Evolutionary conservation across 2,113 vertebrate genomes (phyloP), one percentile per base, ranked within the genome.

Genomic region (Ochotona princeps): DNA sequence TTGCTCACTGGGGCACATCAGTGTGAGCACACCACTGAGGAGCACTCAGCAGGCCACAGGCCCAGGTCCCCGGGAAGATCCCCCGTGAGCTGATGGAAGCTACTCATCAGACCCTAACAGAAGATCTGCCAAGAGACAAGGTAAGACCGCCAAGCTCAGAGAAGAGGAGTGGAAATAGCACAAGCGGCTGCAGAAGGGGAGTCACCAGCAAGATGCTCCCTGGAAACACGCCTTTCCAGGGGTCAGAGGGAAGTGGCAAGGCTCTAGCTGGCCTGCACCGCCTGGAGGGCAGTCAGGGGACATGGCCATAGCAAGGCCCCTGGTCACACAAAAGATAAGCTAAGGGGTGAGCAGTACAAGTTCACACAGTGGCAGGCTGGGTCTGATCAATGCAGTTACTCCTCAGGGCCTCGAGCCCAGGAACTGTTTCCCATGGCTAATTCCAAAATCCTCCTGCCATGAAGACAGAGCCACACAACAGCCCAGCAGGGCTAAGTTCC

Each of bases 91-190:
- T 79, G 76, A 94, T 9, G 57, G 94, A 74, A 92, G 69, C 92
- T 47, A 57, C 67, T 80, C 32, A 93, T 92, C 26, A 17, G 89
- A 89, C 91, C 88, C 82, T 1, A 83, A 83, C 83, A 96, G 91
- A 81, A 83, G 4, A 89, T 66, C 91, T 76, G 51, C 38, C 79
- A 44, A 83, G 74, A 96, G 95, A 89, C 97, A 95, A 93, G 1
- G 80, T 84, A 97, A 93, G 92, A 88, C 67, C 92, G 95, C 82
- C 95, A 97, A 97, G 95, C 83, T 95, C 96, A 92, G 93, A 94
- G 91, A 79, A 83, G 54, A 49, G 94, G 70, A 94, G 92, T 94
- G 91, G 79, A 96, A 89, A 94, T 86, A 95, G 93, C 60, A 96
- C 94, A 95, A 74, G 81, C 73, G 95, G 38, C 91, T 96, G 94